Conservation (phyloP, 2,113 vertebrate genomes). For the Willisornis vidua region DNA sequence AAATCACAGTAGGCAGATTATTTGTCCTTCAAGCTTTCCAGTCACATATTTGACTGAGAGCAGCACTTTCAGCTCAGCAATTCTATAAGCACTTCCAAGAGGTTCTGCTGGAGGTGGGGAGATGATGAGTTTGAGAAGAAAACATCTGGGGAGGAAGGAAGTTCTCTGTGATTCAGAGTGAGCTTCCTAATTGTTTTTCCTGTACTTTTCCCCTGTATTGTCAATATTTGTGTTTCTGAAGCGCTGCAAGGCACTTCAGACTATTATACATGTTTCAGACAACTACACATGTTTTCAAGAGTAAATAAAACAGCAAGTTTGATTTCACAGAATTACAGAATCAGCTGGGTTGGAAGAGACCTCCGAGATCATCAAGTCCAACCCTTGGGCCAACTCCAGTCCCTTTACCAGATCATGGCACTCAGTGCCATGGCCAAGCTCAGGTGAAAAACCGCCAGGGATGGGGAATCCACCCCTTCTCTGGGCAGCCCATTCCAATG, state of each 20-base stretch:
- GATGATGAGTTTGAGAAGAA: not conserved
- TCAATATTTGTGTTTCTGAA: not conserved
- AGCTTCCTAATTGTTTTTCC: not conserved
- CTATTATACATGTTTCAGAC: not conserved
- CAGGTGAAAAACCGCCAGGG: too few species aligned
- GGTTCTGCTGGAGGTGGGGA: not conserved
- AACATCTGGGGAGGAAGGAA: not conserved
- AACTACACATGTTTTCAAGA: not conserved
- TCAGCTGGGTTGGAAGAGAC: too few species aligned
- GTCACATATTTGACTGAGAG: not conserved
- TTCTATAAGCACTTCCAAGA: not conserved
- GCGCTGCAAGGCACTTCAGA: not conserved
- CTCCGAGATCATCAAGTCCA: too few species aligned
- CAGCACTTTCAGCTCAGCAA: not conserved
- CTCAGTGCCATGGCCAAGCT: too few species aligned
- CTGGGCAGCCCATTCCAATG: too few species aligned
- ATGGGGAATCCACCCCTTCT: too few species aligned
- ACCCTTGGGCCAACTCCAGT: too few species aligned
- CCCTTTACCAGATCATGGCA: too few species aligned
- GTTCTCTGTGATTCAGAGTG: not conserved
- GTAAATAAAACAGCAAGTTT: rapidly evolving
- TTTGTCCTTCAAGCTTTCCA: not conserved
- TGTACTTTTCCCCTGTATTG: not conserved
- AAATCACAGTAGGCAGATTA: not conserved
- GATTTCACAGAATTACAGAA: too few species aligned